Evolutionary conservation across 2,797 vertebrate species (phyloP).

Genomic region (Bryconaethiops microstoma): DNA sequence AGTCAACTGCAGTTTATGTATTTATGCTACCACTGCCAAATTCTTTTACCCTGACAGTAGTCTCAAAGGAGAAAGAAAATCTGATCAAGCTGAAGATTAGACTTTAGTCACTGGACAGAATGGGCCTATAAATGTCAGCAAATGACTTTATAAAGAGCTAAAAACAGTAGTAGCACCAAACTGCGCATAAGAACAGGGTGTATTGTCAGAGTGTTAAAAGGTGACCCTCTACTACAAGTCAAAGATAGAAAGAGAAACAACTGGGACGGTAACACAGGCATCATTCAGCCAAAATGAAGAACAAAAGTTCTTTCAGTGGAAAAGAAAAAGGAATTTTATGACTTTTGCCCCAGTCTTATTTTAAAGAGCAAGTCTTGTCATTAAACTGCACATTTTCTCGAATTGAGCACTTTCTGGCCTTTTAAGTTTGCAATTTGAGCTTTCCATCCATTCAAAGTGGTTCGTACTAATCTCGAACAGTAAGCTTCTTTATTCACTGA

Average conservation of each 20-base stretch:
- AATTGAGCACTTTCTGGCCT: conserved; percentile 20
- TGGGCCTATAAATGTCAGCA: conserved; percentile 67
- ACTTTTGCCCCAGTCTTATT: conserved; percentile 5
- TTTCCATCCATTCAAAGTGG: neutral
- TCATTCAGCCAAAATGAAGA: conserved; percentile 1
- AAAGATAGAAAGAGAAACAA: conserved; percentile 31
- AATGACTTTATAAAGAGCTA: conserved; percentile 53
- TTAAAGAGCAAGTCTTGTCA: conserved; percentile 18
- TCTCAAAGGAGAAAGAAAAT: conserved; percentile 48
- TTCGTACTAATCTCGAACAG: conserved; percentile 26
- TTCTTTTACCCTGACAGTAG: conserved; percentile 59
- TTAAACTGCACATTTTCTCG: conserved; percentile 13
- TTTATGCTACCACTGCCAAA: conserved; percentile 44
- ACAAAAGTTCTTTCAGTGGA: conserved; percentile 29
- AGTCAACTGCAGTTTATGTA: conserved; percentile 4
- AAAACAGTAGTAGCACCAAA: conserved; percentile 21
- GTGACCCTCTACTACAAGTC: neutral
- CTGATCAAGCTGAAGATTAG: conserved; percentile 53
- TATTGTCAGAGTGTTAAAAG: conserved; percentile 2
- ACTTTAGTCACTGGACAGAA: conserved; percentile 56
- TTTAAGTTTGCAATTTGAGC: neutral
- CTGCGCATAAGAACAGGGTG: neutral
- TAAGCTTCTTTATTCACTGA: conserved; percentile 26
- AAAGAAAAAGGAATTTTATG: conserved; percentile 7
- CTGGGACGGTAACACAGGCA: neutral